Percentiles rank a stretch among this genome's conserved stretches.
phyloP scores from a whole-genome alignment of 2,888 invertebrate genomes.

The Volucella inanis region DNA sequence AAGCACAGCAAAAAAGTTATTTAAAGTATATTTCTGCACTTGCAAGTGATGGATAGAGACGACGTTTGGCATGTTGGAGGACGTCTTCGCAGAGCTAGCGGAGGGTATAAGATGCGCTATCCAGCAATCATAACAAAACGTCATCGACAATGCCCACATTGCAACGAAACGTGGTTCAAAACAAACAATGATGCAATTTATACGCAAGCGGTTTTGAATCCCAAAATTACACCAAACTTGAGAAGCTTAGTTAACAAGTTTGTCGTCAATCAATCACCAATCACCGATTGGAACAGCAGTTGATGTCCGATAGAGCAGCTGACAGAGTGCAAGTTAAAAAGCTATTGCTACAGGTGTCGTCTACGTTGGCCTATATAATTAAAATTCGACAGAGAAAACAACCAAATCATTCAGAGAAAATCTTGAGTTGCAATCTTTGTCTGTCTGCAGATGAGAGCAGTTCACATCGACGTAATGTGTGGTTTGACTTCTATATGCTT shows the following conservation, averaged over 20 bases:
- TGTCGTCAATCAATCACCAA: slow-evolving; percentile 3
- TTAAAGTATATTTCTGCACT: not conserved
- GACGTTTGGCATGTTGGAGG: not conserved
- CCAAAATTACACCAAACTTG: not conserved
- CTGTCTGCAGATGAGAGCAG: not conserved
- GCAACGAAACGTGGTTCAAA: too few relatives aligned
- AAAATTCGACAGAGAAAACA: slow-evolving; percentile 2
- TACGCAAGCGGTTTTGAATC: slow-evolving; percentile 20
- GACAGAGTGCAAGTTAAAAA: slow-evolving; percentile 25
- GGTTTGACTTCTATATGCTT: slow-evolving; percentile 54
- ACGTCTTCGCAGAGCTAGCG: not conserved
- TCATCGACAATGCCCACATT: slow-evolving; percentile 47
- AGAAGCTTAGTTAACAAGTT: not conserved
- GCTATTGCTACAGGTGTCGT: not conserved
- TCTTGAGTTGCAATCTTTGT: slow-evolving; percentile 16
- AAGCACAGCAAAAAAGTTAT: not conserved
- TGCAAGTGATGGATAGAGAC: not conserved
- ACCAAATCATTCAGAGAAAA: not conserved
- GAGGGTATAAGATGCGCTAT: not conserved
- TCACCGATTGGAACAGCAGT: slow-evolving; percentile 8
- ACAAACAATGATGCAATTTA: not conserved
- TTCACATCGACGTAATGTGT: not conserved
- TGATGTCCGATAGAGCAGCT: slow-evolving; percentile 42
- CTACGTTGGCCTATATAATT: slow-evolving; percentile 7
- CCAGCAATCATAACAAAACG: slow-evolving; percentile 54